phyloP scores from a whole-genome alignment of 2,888 invertebrate genomes.

The Cataglyphis livida region DNA sequence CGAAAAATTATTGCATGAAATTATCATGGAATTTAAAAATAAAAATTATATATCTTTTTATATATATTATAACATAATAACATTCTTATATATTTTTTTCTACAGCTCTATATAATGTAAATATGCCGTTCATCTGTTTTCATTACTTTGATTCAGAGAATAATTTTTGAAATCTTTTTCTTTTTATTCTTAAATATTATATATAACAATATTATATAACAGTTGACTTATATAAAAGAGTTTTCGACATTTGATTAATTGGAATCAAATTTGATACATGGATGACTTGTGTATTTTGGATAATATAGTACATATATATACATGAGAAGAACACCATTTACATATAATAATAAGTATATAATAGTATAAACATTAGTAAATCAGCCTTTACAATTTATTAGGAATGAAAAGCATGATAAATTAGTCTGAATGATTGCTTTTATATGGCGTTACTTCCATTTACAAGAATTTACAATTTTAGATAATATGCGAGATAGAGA shows the following conservation, averaged over 20 bases:
- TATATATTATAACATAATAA: background rate
- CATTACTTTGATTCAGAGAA: constrained; percentile 13
- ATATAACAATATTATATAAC: background rate
- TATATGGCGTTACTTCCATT: constrained; percentile 47
- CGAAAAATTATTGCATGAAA: constrained; percentile 12
- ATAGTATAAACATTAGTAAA: constrained; percentile 55
- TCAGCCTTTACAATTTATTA: constrained; percentile 51
- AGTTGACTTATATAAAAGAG: background rate
- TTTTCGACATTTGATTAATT: constrained; percentile 3
- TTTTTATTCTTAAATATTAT: background rate
- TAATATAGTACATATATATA: constrained; percentile 37
- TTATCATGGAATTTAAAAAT: constrained; percentile 6
- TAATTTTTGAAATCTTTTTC: background rate
- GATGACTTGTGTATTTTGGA: constrained; percentile 24
- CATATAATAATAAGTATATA: constrained; percentile 40
- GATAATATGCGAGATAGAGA: constrained; percentile 11
- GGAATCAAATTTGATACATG: constrained; percentile 16
- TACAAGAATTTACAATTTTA: constrained; percentile 40
- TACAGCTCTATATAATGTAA: constrained; percentile 12
- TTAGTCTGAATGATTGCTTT: constrained; percentile 42
- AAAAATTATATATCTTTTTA: background rate
- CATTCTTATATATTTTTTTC: background rate
- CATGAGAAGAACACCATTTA: constrained; percentile 46
- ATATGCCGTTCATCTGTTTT: background rate
- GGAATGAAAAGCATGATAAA: constrained; percentile 31